Percentiles rank a stretch among this genome's conserved stretches.
phyloP scores from a whole-genome alignment of 1,140 invertebrate species.

The Tetramorium simillimum region DNA sequence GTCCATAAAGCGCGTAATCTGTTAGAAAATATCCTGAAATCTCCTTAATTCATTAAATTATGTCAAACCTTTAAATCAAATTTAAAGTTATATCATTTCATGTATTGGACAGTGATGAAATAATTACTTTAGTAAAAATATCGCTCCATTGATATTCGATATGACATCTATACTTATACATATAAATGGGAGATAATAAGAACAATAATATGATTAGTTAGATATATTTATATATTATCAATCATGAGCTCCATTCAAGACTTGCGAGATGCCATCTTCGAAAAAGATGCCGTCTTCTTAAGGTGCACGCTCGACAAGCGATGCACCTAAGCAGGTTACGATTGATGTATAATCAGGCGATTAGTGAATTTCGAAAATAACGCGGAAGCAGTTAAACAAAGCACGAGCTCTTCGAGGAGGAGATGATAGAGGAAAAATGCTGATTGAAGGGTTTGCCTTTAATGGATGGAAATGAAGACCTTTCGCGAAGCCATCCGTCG shows the following conservation, averaged over 20 bases:
- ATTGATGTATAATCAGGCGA: conserved; percentile 33
- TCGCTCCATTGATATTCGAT: conserved; percentile 17
- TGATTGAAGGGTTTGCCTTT: conserved; percentile 44
- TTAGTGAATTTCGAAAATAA: conserved; percentile 55
- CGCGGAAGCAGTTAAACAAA: conserved; percentile 24
- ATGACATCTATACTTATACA: neutral
- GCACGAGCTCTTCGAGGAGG: conserved; percentile 14
- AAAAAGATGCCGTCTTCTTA: neutral
- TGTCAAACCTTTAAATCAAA: neutral
- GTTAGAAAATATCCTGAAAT: neutral
- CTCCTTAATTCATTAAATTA: neutral
- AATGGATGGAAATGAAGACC: conserved; percentile 44
- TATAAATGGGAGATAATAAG: neutral
- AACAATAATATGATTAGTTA: neutral
- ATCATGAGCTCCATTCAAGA: neutral
- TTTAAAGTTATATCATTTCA: neutral
- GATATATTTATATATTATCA: conserved; percentile 22
- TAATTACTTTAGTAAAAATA: conserved; percentile 35
- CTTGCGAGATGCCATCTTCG: neutral
- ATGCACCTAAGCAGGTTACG: neutral
- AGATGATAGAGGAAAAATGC: conserved; percentile 31
- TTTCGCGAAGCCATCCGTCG: conserved; percentile 9
- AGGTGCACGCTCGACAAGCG: neutral
- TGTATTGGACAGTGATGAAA: conserved; percentile 8
- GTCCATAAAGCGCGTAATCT: neutral